Conservation (phyloP, 1,140 invertebrate species). For the Heliothis subflexa region DNA sequence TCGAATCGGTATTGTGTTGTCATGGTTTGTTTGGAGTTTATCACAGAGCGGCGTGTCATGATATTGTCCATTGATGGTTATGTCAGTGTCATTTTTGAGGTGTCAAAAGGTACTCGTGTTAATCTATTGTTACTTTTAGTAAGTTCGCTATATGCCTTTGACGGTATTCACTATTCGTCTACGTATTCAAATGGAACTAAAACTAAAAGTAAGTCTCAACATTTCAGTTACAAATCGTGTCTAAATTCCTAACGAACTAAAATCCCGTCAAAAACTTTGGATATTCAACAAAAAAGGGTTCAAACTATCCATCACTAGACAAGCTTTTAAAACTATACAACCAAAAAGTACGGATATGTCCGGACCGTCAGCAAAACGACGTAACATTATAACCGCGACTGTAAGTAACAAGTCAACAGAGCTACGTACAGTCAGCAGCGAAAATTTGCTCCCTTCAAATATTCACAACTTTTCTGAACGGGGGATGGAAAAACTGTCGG, state of each 20-base stretch:
- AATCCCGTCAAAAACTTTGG: constrained; percentile 2
- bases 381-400: constrained; percentile 32
- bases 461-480: constrained; percentile 64
- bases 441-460: constrained; percentile 66
- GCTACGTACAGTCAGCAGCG: constrained; percentile 52
- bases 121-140: no score
- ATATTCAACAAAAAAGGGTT: background rate
- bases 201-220: no score
- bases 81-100: no score
- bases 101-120: no score
- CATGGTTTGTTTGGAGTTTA: background rate
- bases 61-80: background rate
- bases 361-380: constrained; percentile 13
- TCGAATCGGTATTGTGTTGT: background rate
- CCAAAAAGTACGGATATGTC: constrained; percentile 1
- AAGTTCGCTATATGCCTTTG: no score
- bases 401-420: constrained; percentile 16
- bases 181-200: no score
- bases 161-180: no score
- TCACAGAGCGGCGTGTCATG: background rate
- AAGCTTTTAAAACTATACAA: constrained; percentile 31
- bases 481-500: constrained; percentile 53
- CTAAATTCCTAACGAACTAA: no score
- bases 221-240: background rate
- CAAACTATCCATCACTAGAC: constrained; percentile 16